phyloP scores from a whole-genome alignment of 1,140 invertebrate species.

The Drosophila equinoxialis region DNA sequence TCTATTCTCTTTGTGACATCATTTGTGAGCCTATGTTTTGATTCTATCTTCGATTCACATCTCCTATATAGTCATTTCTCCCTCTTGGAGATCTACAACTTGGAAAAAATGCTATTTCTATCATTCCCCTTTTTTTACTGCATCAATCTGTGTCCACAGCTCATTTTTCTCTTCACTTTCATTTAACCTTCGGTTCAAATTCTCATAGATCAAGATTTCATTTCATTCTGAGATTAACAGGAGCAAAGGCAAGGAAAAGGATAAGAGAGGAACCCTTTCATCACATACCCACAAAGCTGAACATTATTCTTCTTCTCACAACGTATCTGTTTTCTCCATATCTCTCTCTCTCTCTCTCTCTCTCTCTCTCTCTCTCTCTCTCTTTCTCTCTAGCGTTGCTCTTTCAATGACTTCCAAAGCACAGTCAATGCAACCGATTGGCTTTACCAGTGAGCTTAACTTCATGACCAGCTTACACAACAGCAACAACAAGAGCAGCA shows the following conservation, averaged over 20 bases:
- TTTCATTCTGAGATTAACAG: slow-evolving; percentile 7
- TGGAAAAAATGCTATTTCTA: not conserved
- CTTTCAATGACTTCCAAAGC: slow-evolving; percentile 41
- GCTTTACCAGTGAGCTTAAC: slow-evolving; percentile 33
- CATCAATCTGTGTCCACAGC: slow-evolving; percentile 14
- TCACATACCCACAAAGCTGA: slow-evolving; percentile 5
- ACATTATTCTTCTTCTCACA: slow-evolving; percentile 18
- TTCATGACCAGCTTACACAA: slow-evolving; percentile 51
- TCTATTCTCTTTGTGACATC: no score
- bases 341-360: not conserved
- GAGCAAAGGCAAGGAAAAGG: not conserved
- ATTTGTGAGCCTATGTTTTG: no score
- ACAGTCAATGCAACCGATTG: slow-evolving; percentile 57
- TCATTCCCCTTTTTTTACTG: no score
- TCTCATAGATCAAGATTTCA: slow-evolving; percentile 14
- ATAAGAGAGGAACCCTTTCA: not conserved
- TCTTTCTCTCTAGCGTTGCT: not conserved
- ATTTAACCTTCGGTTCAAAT: slow-evolving; percentile 20
- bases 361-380: slow-evolving; percentile 2
- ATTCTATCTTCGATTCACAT: no score
- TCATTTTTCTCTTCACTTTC: slow-evolving; percentile 21
- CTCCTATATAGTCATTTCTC: no score
- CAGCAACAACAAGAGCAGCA: slow-evolving; percentile 27
- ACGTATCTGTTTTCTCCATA: no score
- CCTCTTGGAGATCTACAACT: no score